These are phyloP conservation scores for Scaptomyza flava DNA, from an alignment of 2,888 invertebrate genomes.

Conservation along the genomic window DNA sequence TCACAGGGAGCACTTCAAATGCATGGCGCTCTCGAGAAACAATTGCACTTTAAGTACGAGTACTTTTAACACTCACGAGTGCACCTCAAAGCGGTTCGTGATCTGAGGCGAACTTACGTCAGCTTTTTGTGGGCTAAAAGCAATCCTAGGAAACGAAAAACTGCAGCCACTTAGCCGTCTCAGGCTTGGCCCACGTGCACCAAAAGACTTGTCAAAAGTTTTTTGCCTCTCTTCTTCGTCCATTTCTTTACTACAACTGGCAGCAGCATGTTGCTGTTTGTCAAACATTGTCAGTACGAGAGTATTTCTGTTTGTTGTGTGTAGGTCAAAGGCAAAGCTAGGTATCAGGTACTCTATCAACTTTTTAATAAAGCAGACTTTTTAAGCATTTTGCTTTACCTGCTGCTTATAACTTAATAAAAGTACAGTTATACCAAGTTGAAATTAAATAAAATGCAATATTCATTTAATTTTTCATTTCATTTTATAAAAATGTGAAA, in stretches of 20 bases:
- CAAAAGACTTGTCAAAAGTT: constrained; percentile 33
- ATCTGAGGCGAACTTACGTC: constrained; percentile 57
- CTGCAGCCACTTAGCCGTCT: constrained; percentile 49
- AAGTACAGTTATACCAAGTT: not conserved
- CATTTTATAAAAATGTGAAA: not conserved
- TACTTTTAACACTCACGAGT: constrained; percentile 64
- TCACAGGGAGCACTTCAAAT: constrained; percentile 45
- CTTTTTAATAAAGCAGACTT: not conserved
- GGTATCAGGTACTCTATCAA: constrained; percentile 1
- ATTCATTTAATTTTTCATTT: not conserved
- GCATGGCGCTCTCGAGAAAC: constrained; percentile 40
- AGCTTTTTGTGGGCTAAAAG: constrained; percentile 63
- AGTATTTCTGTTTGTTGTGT: not conserved
- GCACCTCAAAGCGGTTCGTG: constrained; percentile 56
- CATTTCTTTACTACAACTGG: not conserved
- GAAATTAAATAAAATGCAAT: not conserved
- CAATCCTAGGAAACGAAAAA: constrained; percentile 56
- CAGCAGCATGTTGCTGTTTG: constrained; percentile 19
- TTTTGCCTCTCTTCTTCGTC: not conserved
- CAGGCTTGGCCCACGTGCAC: constrained; percentile 30
- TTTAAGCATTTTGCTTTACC: no score
- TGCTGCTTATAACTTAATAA: not conserved
- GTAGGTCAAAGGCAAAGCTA: not conserved
- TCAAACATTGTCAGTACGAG: constrained; percentile 12
- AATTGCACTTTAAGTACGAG: constrained; percentile 65